Conservation (phyloP, 2,797 vertebrate genomes). For the Epinephelus malabaricus region DNA sequence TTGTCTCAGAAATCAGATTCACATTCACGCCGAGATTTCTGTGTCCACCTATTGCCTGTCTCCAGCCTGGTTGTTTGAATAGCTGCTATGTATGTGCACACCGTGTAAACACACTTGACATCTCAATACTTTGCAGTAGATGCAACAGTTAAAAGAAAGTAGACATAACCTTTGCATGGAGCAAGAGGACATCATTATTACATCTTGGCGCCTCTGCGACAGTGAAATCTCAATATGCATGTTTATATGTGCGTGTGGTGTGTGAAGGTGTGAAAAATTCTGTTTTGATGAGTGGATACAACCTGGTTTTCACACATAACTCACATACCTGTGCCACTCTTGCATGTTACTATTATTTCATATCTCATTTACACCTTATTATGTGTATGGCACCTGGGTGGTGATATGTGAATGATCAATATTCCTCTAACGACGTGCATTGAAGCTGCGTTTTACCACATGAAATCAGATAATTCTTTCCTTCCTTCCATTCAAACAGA, state of each 20-base stretch:
- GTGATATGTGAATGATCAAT: conserved; percentile 6
- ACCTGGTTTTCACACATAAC: conserved; percentile 23
- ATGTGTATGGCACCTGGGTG: neutral
- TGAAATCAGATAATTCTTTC: conserved; percentile 17
- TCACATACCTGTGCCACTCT: neutral
- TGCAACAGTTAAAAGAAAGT: conserved; percentile 26
- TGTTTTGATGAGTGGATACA: conserved; percentile 10
- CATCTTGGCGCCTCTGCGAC: conserved; percentile 11
- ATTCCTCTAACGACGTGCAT: conserved; percentile 1
- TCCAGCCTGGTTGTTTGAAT: conserved; percentile 51
- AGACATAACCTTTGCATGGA: conserved; percentile 23
- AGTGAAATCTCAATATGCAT: conserved; percentile 1
- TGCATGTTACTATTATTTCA: conserved; percentile 4
- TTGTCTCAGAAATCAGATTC: conserved; percentile 76
- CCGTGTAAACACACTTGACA: conserved; percentile 49
- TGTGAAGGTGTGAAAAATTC: conserved; percentile 24
- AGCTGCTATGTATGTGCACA: conserved; percentile 28
- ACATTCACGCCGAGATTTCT: conserved; percentile 55
- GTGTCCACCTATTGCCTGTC: conserved; percentile 62
- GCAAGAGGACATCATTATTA: conserved; percentile 19
- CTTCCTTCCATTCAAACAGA: neutral
- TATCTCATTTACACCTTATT: conserved; percentile 35
- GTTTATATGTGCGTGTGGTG: conserved; percentile 3
- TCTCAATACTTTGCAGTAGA: conserved; percentile 19
- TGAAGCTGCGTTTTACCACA: conserved; percentile 12